Evolutionary conservation across 2,113 vertebrate genomes (phyloP), one percentile per base, ranked within the genome.

Genomic region (Megaceryle maxima): DNA sequence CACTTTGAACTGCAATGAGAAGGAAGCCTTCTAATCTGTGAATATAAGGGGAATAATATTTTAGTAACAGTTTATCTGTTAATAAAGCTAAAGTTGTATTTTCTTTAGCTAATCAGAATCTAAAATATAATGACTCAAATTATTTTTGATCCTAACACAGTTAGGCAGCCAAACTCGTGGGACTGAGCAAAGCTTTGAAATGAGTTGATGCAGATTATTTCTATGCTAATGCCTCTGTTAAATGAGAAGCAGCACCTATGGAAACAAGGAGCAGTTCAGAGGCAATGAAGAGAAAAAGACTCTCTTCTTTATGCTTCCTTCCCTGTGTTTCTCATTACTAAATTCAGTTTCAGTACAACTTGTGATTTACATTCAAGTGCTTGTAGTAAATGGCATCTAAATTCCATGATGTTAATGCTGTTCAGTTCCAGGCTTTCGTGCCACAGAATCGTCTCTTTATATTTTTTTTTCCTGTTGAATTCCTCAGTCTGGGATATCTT

Each of bases 151-250:
- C 63, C 44, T 79, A 66, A 96, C 39, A 46, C 11, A 79, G 57
- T 88, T 77, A 94, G 78, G 75, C 80, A 95, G 86, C 35, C n/a
- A 75, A 73, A 74, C 91, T 95, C 95, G 25, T 88, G 86, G 64
- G 94, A 97, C 43, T 25, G 74, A 94, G 78, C 76, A 78, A 48
- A 86, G 75, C 46, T 88, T 68, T 70, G 81, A 93, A 94, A 82
- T 37, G 80, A 18, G 35, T 93, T 62, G 48, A 37, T 94, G 78
- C 68, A 94, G 80, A 90, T 92, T 93, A 91, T 96, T 67, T 88
- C 86, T 87, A 87, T 89, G 69, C 88, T 97, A 95, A 96, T 96
- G n/a, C 91, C 67, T 94, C 63, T 97, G 66, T 80, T 97, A 92
- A 95, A 90, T 82, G 90, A 95, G 95, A 91, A 87, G 82, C 83